Percentiles rank a stretch among this genome's conserved stretches.
These are phyloP conservation scores for Leptinotarsa tumamoca DNA, from an alignment of 2,888 invertebrate species.

Conservation along the genomic window DNA sequence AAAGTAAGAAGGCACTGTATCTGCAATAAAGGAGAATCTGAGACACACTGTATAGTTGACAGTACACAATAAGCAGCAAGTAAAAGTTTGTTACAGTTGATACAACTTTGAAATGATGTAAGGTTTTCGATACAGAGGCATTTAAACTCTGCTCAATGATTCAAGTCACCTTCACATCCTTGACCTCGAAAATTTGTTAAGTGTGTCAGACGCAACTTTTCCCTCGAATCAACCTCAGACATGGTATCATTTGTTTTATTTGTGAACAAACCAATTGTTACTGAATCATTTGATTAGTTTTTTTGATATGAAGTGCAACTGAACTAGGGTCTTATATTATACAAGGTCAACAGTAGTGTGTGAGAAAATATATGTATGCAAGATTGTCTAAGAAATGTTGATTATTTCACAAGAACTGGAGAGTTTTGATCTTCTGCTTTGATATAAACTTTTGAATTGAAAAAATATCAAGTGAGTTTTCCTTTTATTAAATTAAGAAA, in stretches of 20 bases:
- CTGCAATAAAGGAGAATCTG: no score
- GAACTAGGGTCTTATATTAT: background rate
- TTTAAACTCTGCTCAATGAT: constrained; percentile 4
- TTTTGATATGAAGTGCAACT: background rate
- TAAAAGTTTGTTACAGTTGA: constrained; percentile 9
- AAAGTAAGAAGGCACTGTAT: no score
- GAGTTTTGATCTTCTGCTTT: no score
- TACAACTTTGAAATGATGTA: background rate
- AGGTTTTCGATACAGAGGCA: constrained; percentile 7
- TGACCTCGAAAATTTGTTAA: constrained; percentile 7
- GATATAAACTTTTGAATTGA: no score
- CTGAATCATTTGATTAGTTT: background rate
- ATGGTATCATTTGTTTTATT: constrained; percentile 6
- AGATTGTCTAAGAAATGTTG: no score
- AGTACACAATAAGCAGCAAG: background rate
- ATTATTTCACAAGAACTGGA: no score
- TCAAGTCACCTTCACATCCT: constrained; percentile 16
- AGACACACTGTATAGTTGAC: no score
- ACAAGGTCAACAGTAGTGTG: no score
- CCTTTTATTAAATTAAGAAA: no score
- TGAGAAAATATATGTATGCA: no score
- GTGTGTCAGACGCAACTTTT: constrained; percentile 19
- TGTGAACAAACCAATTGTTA: constrained; percentile 2
- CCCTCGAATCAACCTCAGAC: constrained; percentile 11
- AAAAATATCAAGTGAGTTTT: no score